phyloP scores from a whole-genome alignment of 2,797 vertebrate species.

The Urocyon cinereoargenteus region DNA sequence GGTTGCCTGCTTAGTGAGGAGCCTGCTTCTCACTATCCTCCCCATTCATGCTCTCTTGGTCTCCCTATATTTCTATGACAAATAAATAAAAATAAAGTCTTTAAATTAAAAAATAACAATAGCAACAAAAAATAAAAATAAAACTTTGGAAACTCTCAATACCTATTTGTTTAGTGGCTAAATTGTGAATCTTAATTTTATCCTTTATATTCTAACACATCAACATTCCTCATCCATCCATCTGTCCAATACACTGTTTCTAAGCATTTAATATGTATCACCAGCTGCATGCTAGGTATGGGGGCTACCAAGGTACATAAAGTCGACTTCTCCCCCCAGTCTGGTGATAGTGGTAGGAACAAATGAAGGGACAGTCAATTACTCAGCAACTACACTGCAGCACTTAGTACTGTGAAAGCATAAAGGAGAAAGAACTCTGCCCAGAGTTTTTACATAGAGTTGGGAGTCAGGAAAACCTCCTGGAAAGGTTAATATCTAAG shows the following conservation, averaged over 20 bases:
- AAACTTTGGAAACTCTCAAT: background rate
- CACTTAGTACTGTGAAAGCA: background rate
- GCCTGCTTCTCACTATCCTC: too few species aligned
- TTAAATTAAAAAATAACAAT: background rate
- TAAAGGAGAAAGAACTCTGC: background rate
- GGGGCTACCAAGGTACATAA: background rate
- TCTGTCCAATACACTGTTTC: background rate
- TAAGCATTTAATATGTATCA: background rate
- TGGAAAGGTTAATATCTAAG: background rate
- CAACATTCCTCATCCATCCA: background rate
- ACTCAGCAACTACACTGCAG: accelerated
- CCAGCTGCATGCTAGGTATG: background rate
- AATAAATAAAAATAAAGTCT: too few species aligned
- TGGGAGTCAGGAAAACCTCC: too few species aligned
- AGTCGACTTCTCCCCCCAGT: background rate
- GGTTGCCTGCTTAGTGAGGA: too few species aligned
- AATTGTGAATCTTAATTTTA: background rate
- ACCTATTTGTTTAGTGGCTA: background rate
- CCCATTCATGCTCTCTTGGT: too few species aligned
- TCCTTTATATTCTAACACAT: background rate
- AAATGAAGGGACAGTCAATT: background rate
- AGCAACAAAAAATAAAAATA: background rate
- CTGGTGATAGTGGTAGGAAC: background rate
- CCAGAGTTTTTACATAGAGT: background rate
- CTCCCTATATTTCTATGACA: too few species aligned